Percentiles rank a stretch among this genome's conserved stretches.
These are phyloP conservation scores for Lerista edwardsae DNA, from an alignment of 2,797 vertebrate genomes.

Conservation along the genomic window DNA sequence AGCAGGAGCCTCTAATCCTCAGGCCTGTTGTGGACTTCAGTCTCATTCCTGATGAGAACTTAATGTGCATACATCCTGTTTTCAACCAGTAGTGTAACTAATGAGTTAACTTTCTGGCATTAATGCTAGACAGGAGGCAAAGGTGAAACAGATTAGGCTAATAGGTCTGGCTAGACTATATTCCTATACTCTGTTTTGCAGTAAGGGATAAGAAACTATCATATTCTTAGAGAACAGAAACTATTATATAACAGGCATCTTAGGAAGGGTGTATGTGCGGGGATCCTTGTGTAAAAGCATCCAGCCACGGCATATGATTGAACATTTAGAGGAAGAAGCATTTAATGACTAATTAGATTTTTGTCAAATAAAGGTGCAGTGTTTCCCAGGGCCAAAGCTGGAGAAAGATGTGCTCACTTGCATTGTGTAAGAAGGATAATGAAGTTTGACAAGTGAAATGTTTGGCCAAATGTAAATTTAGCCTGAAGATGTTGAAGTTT, in stretches of 20 bases:
- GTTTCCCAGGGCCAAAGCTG: conserved; percentile 4
- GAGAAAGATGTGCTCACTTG: neutral
- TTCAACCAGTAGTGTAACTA: conserved; percentile 40
- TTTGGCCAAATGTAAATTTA: neutral
- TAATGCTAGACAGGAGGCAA: conserved; percentile 55
- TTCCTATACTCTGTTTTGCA: conserved; percentile 3
- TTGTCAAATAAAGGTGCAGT: conserved; percentile 5
- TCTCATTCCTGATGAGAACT: conserved; percentile 54
- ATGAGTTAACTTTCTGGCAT: conserved; percentile 38
- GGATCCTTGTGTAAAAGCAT: neutral
- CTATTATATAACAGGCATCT: conserved; percentile 20
- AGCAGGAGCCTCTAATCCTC: conserved; percentile 23
- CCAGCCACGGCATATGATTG: neutral
- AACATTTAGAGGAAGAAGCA: neutral
- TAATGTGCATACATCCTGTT: conserved; percentile 49
- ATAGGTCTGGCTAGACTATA: conserved; percentile 41
- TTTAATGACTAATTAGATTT: conserved; percentile 30
- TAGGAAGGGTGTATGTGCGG: conserved; percentile 35
- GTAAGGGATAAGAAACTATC: conserved; percentile 36
- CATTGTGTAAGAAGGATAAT: neutral
- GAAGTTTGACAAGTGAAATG: neutral
- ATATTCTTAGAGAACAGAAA: no score
- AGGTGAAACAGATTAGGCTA: conserved; percentile 57
- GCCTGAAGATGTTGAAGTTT: neutral
- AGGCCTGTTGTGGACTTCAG: conserved; percentile 27